Base-by-base conservation (phyloP, 2,888 invertebrate genomes). In the Smittia sp. region DNA sequence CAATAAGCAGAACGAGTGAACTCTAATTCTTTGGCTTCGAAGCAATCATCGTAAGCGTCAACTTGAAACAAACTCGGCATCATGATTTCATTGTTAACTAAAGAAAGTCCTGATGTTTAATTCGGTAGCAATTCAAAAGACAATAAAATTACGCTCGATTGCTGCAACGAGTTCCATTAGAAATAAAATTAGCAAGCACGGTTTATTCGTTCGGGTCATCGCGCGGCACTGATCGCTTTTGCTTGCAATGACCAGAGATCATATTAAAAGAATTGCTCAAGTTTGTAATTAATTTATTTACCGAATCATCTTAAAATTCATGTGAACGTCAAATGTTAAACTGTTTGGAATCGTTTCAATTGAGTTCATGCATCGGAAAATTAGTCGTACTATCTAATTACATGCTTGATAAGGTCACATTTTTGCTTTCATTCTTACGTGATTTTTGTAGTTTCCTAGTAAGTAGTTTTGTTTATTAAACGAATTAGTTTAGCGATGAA, bases 381-480 rank as follows among this genome's bases (percentile, higher is more conserved):
- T 6, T 32, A 32, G 9, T 32, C 32, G 32, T n/a, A n/a, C n/a
- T n/a, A n/a, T n/a, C n/a, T n/a, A n/a, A n/a, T n/a, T n/a, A n/a
- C n/a, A n/a, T n/a, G n/a, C n/a, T n/a, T n/a, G 27, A 13, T 63
- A 63, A 63, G 63, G 63, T 63, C 63, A 63, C 63, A 25, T 25
- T 25, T 63, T 63, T 63, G 58, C 24, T 63, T 63, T 63, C 24
- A 63, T 63, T 63, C 63, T 63, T 63, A 27, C 7, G n/a, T 22
- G 22, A 15, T 62, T 63, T 58, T 18, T 58, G 58, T 58, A 46
- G 46, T n/a, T 46, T 46, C 9, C 15, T 46, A 11, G 46, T n/a
- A 46, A 15, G 46, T 46, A 46, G 15, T 15, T 46, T 46, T n/a
- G 32, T 32, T 46, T 11, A 15, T 3, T 46, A 46, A n/a, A 11